These are phyloP conservation scores for Aphrocallistes beatrix DNA, from an alignment of 37 sponge, comb jelly and placozoan genomes.

Conservation along the genomic window DNA sequence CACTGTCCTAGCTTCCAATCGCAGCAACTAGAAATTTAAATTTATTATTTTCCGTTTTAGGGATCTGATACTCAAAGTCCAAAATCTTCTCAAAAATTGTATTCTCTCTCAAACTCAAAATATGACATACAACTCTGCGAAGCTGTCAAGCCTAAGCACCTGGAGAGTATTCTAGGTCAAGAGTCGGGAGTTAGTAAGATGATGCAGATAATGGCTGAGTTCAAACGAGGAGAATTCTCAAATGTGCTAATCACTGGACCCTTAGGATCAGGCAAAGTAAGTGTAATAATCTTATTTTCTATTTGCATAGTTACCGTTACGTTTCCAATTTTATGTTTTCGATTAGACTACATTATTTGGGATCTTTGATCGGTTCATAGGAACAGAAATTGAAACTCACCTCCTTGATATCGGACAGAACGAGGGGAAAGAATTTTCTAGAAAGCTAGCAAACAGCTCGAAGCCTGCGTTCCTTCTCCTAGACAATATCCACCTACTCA, in stretches of 20 bases:
- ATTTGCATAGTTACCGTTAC: too few relatives aligned
- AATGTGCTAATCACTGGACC: neutral
- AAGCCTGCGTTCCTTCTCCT: neutral
- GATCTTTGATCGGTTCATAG: neutral
- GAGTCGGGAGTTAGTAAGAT: neutral
- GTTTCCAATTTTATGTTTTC: neutral
- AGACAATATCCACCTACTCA: constrained; percentile 3
- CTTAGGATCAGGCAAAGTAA: neutral
- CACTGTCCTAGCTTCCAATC: neutral
- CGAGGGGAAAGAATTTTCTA: neutral
- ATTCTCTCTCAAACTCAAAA: neutral
- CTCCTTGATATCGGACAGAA: neutral
- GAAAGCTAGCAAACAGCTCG: neutral
- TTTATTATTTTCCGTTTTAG: neutral
- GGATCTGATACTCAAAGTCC: neutral
- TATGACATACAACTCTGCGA: neutral
- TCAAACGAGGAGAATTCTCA: neutral
- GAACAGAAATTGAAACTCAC: neutral
- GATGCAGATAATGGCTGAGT: neutral
- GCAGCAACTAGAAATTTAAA: neutral
- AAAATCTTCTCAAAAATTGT: neutral
- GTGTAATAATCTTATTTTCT: neutral
- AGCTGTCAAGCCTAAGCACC: neutral
- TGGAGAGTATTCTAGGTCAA: neutral
- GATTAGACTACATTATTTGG: neutral